Percentiles rank a stretch among this genome's conserved stretches.
Evolutionary conservation across 1,140 invertebrate species (phyloP).

Genomic region (Sminthurides bifidus): DNA sequence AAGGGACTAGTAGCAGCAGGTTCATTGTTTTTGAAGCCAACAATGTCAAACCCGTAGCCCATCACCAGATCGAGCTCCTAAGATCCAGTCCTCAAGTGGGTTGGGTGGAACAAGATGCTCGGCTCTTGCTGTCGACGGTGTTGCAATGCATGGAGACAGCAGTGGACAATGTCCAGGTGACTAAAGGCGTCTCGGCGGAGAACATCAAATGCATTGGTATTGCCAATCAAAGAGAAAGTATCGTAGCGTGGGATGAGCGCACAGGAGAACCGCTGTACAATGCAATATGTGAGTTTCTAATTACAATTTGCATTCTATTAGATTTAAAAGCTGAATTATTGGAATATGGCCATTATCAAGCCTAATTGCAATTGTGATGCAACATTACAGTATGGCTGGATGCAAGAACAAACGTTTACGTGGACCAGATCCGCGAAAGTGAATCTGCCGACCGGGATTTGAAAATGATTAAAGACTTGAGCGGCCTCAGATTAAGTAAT

Average conservation of each 20-base stretch:
- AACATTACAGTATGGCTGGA: conserved; percentile 36
- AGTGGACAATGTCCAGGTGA: conserved; percentile 46
- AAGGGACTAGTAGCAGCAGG: conserved; percentile 82
- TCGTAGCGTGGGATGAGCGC: conserved; percentile 76
- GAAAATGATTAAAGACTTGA: conserved; percentile 59
- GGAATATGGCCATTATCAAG: conserved; percentile 68
- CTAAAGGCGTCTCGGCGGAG: conserved; percentile 53
- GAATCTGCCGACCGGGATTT: conserved; percentile 52
- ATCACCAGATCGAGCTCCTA: conserved; percentile 70
- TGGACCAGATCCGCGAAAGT: conserved; percentile 68
- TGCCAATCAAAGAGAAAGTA: conserved; percentile 90
- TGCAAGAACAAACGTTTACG: conserved; percentile 58
- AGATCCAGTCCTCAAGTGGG: conserved; percentile 71
- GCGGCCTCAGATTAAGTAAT: conserved; percentile 86
- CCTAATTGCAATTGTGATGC: conserved; percentile 65
- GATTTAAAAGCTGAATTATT: conserved; percentile 81
- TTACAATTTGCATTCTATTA: conserved; percentile 40
- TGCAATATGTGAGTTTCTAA: conserved; percentile 58
- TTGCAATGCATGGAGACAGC: conserved; percentile 62
- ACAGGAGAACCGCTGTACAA: conserved; percentile 83
- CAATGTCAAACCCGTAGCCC: conserved; percentile 63
- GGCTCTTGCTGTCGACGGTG: conserved; percentile 55
- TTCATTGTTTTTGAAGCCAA: conserved; percentile 82
- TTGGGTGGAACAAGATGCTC: conserved; percentile 90
- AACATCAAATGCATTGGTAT: conserved; percentile 59